Base-by-base conservation (phyloP, 2,113 vertebrate genomes). In the Spheniscus mendiculus region DNA sequence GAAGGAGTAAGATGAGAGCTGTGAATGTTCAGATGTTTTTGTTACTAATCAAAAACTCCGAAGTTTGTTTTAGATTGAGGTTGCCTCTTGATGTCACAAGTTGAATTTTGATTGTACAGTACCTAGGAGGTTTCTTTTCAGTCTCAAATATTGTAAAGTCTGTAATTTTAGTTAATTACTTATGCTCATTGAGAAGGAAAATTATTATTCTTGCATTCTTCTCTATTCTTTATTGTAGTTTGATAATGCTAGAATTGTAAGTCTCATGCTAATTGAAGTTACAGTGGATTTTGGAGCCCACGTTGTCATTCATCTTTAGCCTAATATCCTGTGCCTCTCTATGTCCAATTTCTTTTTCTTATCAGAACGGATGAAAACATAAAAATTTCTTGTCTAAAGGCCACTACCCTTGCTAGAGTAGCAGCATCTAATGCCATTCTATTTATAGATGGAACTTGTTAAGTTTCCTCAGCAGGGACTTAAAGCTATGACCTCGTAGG, bases 401-500 rank as follows among this genome's bases (percentile, higher is more conserved):
- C 95, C 52, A 89, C 66, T 84, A 89, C 83, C 85, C 97, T 98
- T 97, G 83, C 40, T 94, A 58, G 62, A 77, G 89, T 96, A 91
- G 65, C 61, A 94, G 44, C 61, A 93, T 91, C 93, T 96, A 94
- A 87, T 97, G 76, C 93, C 42, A 40, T 93, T 92, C 94, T 98
- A 94, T 98, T 98, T 97, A 97, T 96, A 93, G 96, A 85, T 95
- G 72, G 85, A 96, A 96, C 94, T 98, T 96, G 89, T 97, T 98
- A 90, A 96, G 88, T 91, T 98, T 98, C 98, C 95, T 96, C 88
- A 97, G 84, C 85, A 95, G 97, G 91, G 78, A 84, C 96, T 96
- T 97, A 95, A 83, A 96, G 87, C 92, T 96, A 76, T 83, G 93
- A 97, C 92, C 91, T 97, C 47, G 30, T 89, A 95, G 94, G 61